Evolutionary conservation across 1,140 invertebrate species (phyloP).

Genomic region (Eueides isabella): DNA sequence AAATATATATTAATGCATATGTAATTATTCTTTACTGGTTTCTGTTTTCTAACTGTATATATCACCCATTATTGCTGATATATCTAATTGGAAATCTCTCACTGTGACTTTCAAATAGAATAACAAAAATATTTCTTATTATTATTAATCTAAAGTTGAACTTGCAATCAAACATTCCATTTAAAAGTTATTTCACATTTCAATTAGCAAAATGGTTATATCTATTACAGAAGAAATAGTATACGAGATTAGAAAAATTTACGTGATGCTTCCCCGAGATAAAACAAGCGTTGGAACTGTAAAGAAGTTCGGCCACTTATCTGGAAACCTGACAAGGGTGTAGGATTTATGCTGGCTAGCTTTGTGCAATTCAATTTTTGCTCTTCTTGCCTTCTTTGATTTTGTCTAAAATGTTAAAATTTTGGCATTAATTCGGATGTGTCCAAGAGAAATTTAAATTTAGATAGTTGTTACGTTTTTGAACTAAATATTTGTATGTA

Average conservation of each 20-base stretch:
- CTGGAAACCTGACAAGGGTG: constrained; percentile 52
- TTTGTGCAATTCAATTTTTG: constrained; percentile 40
- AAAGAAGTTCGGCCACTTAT: constrained; percentile 50
- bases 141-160: too few relatives aligned
- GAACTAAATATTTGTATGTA: too few relatives aligned
- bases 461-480: too few relatives aligned
- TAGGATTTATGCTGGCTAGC: constrained; percentile 43
- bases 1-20: too few relatives aligned
- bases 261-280: constrained; percentile 48
- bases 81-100: too few relatives aligned
- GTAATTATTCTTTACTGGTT: too few relatives aligned
- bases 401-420: constrained; percentile 19
- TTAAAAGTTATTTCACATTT: constrained; percentile 18
- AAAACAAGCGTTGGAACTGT: constrained; percentile 40
- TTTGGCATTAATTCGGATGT: not conserved
- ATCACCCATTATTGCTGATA: too few relatives aligned
- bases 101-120: too few relatives aligned
- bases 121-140: too few relatives aligned
- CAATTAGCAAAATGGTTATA: constrained; percentile 37
- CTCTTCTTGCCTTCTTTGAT: constrained; percentile 25
- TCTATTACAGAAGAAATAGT: constrained; percentile 43
- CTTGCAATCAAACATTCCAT: too few relatives aligned
- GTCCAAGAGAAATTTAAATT: too few relatives aligned
- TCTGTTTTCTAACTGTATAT: too few relatives aligned
- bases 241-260: constrained; percentile 55